Evolutionary conservation across 1,140 invertebrate species (phyloP), one percentile per base, ranked within the genome.

Genomic region (Drosophila auraria): DNA sequence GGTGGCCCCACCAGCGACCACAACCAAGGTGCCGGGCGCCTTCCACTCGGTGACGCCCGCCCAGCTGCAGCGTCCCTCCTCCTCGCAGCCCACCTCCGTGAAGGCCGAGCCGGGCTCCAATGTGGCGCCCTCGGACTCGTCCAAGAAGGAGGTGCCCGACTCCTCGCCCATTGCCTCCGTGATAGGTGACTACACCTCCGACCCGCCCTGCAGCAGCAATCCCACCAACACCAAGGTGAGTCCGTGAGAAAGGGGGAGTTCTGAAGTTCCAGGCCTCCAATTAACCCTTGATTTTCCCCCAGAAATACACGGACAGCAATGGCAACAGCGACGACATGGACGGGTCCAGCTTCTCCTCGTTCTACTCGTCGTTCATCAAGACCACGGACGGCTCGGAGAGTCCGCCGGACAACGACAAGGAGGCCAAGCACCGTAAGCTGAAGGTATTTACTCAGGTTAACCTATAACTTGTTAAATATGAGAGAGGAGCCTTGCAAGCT

Each of bases 31-130:
- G 5, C 91, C 74, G 33, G 91, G 91, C 0, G 91, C 91, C 17
- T 92, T 92, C 45, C 89, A 92, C 53, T 87, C 90, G 11, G 78
- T 90, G 7, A 93, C 87, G 12, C 92, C 92, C 17, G 44, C 73
- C 5, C 83, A 86, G 70, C 83, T 92, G 40, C 92, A 94, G 62
- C 86, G 93, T 15, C 93, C 95, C 12, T 93, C 94, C 12, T 93
- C 94, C 0, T 95, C 94, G 27, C 94, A 94, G 83, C 94, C 94
- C 3, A 95, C 95, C 0, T 95, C 95, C 17, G 93, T 95, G 1
- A 95, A 95, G 82, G 95, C 94, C 0, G 95, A 96, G 78, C 94
- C 94, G 5, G 94, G 95, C 1, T 95, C 95, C 33, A 94, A 94
- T 80, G 75, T 73, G 77, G 93, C 93, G 0, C 86, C 94, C 78